These are phyloP conservation scores for Acrobasis consociella DNA, from an alignment of 2,888 invertebrate genomes.

Conservation along the genomic window DNA sequence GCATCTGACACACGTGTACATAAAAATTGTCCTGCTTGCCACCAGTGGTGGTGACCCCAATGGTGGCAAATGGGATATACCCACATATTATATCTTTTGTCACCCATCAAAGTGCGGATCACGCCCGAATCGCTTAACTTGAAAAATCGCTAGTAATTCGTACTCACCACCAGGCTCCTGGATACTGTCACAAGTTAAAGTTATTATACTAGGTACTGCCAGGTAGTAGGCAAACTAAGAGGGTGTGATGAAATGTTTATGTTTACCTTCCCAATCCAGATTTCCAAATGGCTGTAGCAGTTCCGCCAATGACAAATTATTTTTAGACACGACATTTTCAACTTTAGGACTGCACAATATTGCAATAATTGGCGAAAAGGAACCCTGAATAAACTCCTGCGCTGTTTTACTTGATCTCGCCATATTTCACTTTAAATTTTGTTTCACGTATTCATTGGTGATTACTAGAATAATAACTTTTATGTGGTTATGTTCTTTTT, in stretches of 20 bases:
- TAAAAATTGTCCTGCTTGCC: neutral
- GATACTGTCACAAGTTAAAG: too few species aligned
- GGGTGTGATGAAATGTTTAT: constrained; percentile 5
- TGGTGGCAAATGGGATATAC: too few species aligned
- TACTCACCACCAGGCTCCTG: too few species aligned
- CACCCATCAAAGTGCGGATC: too few species aligned
- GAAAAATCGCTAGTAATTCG: too few species aligned
- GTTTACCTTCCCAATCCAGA: constrained; percentile 81
- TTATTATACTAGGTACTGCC: too few species aligned
- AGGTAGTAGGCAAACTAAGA: too few species aligned
- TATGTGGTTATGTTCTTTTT: too few species aligned
- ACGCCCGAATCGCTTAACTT: too few species aligned
- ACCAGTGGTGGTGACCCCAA: too few species aligned
- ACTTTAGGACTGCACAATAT: constrained; percentile 92
- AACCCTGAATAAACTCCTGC: constrained; percentile 93
- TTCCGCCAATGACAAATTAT: constrained; percentile 95
- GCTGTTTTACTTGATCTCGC: constrained; percentile 78
- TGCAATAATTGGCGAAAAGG: constrained; percentile 95
- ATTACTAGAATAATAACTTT: neutral
- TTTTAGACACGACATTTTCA: constrained; percentile 92
- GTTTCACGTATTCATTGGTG: neutral
- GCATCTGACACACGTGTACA: too few species aligned
- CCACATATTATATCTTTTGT: too few species aligned
- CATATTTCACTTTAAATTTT: constrained; percentile 38
- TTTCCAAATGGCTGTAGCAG: constrained; percentile 94